These are phyloP conservation scores for Eulemur macaco DNA, from an alignment of 2,113 vertebrate genomes.

Conservation along the genomic window DNA sequence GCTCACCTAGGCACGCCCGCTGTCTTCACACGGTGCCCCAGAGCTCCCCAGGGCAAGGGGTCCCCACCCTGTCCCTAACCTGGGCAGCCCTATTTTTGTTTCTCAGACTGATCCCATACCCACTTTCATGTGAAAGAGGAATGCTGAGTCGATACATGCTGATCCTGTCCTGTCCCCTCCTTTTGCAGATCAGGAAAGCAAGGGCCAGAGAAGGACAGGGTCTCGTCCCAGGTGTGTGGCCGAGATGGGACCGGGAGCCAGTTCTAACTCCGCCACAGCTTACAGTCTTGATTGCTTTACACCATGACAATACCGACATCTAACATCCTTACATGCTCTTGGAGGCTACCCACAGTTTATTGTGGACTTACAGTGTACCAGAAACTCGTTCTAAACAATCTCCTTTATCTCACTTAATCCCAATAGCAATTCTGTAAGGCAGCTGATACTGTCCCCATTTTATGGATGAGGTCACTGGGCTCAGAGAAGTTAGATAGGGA, in stretches of 20 bases:
- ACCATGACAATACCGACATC: accelerated
- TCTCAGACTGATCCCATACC: not conserved
- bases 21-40: accelerated
- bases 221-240: accelerated
- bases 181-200: not conserved
- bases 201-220: not conserved
- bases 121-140: not conserved
- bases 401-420: not conserved
- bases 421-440: accelerated
- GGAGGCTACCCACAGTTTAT: not conserved
- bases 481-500: not conserved
- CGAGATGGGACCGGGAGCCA: not conserved
- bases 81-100: not conserved
- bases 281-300: accelerated
- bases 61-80: not conserved
- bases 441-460: not conserved
- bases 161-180: accelerated
- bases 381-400: not conserved
- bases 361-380: accelerated
- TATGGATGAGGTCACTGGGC: not conserved
- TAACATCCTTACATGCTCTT: accelerated
- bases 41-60: not conserved
- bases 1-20: not conserved
- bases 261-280: accelerated
- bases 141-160: not conserved